Evolutionary conservation across 2,797 vertebrate genomes (phyloP).

Genomic region (Amniataba percoides): DNA sequence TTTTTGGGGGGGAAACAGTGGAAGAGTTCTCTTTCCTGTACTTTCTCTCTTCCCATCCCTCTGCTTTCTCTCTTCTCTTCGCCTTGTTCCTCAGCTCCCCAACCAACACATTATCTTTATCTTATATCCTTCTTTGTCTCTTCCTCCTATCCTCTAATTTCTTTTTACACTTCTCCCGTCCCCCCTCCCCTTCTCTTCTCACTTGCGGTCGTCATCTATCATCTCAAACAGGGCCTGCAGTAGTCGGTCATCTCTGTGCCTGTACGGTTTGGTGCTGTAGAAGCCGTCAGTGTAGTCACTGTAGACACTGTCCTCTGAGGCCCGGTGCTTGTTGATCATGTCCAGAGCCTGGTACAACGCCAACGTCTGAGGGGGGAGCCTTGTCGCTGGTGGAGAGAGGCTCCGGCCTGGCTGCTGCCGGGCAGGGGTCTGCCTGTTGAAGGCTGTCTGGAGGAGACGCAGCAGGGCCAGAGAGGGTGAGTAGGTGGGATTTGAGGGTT

Average conservation of each 20-base stretch:
- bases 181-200: conserved; percentile 13
- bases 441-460: conserved; percentile 91
- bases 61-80: conserved; percentile 28
- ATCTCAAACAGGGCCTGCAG: conserved; percentile 94
- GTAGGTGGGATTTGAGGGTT: conserved; percentile 60
- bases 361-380: conserved; percentile 84
- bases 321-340: conserved; percentile 89
- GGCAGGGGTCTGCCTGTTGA: conserved; percentile 84
- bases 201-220: conserved; percentile 87
- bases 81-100: conserved; percentile 59
- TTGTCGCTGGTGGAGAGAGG: conserved; percentile 54
- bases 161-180: not conserved
- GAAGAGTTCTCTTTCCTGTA: conserved; percentile 58
- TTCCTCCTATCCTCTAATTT: not conserved
- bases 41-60: conserved; percentile 22
- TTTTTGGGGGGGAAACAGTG: conserved; percentile 63
- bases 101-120: conserved; percentile 36
- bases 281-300: conserved; percentile 93
- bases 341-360: conserved; percentile 92
- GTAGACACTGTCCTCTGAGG: conserved; percentile 88
- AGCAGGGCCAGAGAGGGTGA: conserved; percentile 87
- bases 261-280: conserved; percentile 92
- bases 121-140: not conserved
- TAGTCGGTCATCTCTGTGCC: conserved; percentile 94
- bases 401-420: conserved; percentile 47